Percentiles rank a stretch among this genome's conserved stretches.
phyloP scores from a whole-genome alignment of 2,797 vertebrate species.

The Artibeus jamaicensis region DNA sequence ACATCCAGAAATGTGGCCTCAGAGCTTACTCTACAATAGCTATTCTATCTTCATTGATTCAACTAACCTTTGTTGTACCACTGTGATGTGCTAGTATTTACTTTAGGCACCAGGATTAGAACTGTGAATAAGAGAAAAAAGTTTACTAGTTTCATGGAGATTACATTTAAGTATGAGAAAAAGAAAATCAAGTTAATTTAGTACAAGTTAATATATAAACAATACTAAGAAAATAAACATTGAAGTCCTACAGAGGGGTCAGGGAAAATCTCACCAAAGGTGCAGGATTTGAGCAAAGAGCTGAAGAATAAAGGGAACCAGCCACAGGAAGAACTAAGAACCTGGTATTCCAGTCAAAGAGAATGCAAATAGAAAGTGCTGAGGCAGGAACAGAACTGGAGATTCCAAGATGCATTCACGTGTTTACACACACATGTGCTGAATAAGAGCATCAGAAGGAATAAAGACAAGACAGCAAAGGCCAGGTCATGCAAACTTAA shows the following conservation, averaged over 20 bases:
- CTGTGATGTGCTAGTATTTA: not conserved
- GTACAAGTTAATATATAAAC: not conserved
- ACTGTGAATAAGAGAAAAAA: not conserved
- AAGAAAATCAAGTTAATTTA: conserved; percentile 12
- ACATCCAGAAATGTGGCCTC: not conserved
- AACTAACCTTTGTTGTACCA: not conserved
- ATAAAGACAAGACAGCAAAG: not conserved
- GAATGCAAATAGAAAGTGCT: not conserved
- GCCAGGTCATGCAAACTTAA: not conserved
- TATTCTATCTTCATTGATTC: not conserved
- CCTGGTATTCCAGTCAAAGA: not conserved
- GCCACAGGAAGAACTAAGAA: not conserved
- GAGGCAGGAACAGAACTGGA: not conserved
- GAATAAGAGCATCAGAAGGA: not conserved
- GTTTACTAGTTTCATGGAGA: not conserved
- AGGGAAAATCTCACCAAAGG: not conserved
- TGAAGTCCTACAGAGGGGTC: not conserved
- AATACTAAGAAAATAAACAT: not conserved
- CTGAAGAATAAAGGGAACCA: not conserved
- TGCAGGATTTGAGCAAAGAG: not conserved
- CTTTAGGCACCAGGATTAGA: not conserved
- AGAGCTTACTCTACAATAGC: not conserved
- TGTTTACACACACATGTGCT: not conserved
- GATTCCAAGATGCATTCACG: not conserved
- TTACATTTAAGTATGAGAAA: not conserved